Evolutionary conservation across 2,888 invertebrate species (phyloP).

Genomic region (Bellardia bayeri): DNA sequence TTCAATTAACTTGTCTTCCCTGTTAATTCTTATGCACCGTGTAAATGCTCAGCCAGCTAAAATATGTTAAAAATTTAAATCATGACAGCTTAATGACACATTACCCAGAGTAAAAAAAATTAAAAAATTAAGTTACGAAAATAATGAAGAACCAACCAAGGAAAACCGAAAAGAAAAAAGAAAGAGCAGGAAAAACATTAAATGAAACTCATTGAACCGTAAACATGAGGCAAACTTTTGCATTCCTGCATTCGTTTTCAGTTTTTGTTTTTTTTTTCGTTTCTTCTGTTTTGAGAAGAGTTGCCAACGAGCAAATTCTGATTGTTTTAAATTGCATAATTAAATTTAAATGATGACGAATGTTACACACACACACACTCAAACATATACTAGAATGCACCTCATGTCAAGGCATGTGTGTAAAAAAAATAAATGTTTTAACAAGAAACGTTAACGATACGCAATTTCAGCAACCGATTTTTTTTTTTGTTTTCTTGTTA

Average conservation of each 20-base stretch:
- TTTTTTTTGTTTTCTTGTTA: too few species aligned
- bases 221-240: conserved; percentile 54
- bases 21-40: too few species aligned
- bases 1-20: too few species aligned
- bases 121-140: too few species aligned
- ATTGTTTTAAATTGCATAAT: conserved; percentile 60
- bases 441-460: conserved; percentile 14
- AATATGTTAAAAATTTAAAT: conserved; percentile 48
- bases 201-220: conserved; percentile 51
- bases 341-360: conserved; percentile 65
- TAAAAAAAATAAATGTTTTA: conserved; percentile 7
- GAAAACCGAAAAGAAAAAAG: background rate
- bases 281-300: background rate
- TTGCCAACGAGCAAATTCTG: conserved; percentile 22
- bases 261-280: background rate
- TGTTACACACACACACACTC: background rate
- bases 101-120: background rate
- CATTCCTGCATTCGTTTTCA: conserved; percentile 11
- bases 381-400: background rate
- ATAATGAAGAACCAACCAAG: background rate
- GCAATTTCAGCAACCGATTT: conserved; percentile 4
- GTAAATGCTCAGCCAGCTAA: background rate
- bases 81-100: conserved; percentile 54
- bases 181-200: conserved; percentile 32
- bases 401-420: background rate